phyloP scores from a whole-genome alignment of 1,140 invertebrate genomes.

The Pemphigus obesinymphae region DNA sequence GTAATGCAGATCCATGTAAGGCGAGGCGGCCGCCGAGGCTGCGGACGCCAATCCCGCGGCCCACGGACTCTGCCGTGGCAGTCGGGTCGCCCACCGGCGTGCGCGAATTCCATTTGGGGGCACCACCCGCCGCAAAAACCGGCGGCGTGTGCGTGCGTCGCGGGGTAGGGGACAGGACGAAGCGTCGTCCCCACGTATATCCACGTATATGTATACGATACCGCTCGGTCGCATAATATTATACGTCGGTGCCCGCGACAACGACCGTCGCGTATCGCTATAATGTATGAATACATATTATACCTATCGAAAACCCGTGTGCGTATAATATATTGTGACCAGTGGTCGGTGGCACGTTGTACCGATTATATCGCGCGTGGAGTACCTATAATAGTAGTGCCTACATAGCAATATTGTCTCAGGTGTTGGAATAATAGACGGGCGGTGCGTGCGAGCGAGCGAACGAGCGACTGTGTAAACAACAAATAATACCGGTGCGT shows the following conservation, averaged over 20 bases:
- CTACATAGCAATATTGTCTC: background rate
- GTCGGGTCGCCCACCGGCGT: conserved; percentile 10
- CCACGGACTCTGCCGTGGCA: conserved; percentile 4
- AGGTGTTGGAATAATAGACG: background rate
- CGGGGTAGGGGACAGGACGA: background rate
- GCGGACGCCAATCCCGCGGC: conserved; percentile 20
- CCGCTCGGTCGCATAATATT: no score
- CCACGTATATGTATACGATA: no score
- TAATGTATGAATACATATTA: no score
- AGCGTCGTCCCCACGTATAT: background rate
- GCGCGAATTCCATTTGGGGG: conserved; percentile 32
- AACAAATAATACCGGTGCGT: no score
- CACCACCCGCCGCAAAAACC: background rate
- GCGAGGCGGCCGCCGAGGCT: background rate
- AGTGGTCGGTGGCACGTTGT: conserved; percentile 20
- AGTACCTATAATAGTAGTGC: background rate
- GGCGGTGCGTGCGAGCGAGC: background rate
- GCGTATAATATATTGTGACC: background rate
- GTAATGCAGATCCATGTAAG: conserved; percentile 34
- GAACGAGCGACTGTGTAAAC: background rate
- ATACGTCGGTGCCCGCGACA: background rate
- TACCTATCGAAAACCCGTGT: no score
- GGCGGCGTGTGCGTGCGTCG: background rate
- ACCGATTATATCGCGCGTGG: background rate
- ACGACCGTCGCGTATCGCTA: background rate